Conservation (phyloP, 2,797 vertebrate species). For the Acanthiza pusilla region DNA sequence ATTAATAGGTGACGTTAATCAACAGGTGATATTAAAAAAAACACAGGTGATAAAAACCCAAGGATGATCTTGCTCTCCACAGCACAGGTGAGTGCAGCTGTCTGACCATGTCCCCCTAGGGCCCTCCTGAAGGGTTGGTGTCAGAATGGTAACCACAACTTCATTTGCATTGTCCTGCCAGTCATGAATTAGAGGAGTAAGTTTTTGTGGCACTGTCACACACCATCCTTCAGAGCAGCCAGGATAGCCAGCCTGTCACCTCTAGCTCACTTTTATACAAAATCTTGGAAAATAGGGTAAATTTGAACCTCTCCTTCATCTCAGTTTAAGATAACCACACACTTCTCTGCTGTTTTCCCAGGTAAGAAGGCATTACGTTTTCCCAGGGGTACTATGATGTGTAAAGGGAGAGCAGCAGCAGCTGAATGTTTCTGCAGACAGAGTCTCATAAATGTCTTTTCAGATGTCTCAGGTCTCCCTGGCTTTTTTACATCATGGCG, state of each 20-base stretch:
- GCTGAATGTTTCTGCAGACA: not conserved
- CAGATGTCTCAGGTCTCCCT: not conserved
- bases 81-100: not conserved
- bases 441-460: not conserved
- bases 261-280: not conserved
- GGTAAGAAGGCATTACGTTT: not conserved
- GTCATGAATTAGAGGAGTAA: accelerated
- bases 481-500: not conserved
- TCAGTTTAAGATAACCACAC: not conserved
- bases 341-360: not conserved
- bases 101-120: accelerated
- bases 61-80: not conserved
- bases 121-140: not conserved
- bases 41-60: not conserved
- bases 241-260: not conserved
- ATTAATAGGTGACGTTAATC: too few relatives aligned
- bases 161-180: not conserved
- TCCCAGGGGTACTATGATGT: not conserved
- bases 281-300: not conserved
- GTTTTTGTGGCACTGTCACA: not conserved
- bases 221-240: not conserved
- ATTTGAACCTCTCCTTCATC: not conserved
- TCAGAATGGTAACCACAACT: not conserved
- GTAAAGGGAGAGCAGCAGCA: not conserved
- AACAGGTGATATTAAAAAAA: too few relatives aligned